Base-by-base conservation (phyloP, 2,113 vertebrate species). In the Colossoma macropomum region DNA sequence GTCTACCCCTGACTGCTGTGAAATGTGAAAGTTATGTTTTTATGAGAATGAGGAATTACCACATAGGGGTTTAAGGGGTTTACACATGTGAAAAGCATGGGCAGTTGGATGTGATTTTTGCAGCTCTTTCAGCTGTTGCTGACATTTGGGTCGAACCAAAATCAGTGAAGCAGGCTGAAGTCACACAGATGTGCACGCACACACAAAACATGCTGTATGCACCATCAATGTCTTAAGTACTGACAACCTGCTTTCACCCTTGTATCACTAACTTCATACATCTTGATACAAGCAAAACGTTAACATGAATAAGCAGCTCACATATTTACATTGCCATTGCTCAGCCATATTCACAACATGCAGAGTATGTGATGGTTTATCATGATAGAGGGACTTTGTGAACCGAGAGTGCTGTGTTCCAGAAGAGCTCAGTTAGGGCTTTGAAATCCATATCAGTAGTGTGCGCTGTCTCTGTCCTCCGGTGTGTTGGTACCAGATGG, bases 401-500 rank as follows among this genome's bases (percentile, higher is more conserved):
- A 3, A 52, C 50, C 52, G 17, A 27, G n/a, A 59, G 75, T 28
- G 17, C 41, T 23, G 34, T 62, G 54, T 77, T 50, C 56, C 56
- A 25, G 27, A 56, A 66, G 70, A 56, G 59, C 70, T 85, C 48
- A 76, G 56, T 62, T 73, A 48, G 32, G 34, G 25, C 72, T 50
- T 76, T 60, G 12, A 68, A 72, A 52, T 34, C 66, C 28, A 21
- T 32, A 82, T 84, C 41, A 62, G 68, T n/a, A 41, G 21, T 28
- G 12, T 59, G 79, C 78, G 60, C 4, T 30, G 30, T 59, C 62
- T 52, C 69, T 82, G 32, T 59, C 62, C 17, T 60, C 65, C 62
- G 11, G 30, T 23, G 48, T 27, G 71, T 28, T 84, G 76, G 17
- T 75, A 82, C 60, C 86, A 86, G 86, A 87, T 86, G 75, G 78